phyloP scores from a whole-genome alignment of 30 jellyfish, hydroid and myxozoan species.

The Clytia hemisphaerica region DNA sequence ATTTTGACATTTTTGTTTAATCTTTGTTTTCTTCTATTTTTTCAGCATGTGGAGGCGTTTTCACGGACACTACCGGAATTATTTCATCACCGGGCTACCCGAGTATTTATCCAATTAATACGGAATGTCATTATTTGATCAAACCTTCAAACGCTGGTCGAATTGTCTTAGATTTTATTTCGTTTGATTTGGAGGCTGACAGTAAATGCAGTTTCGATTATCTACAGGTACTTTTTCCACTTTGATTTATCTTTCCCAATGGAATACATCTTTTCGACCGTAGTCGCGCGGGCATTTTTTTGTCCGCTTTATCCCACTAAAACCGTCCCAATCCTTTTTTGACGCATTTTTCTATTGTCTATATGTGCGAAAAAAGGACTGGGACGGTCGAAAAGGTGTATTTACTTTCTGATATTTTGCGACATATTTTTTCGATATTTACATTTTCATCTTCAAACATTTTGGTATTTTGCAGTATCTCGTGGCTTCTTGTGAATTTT shows the following conservation, averaged over 20 bases:
- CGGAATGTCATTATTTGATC: conserved; percentile 37
- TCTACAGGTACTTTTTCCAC: conserved; percentile 19
- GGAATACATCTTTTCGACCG: no score
- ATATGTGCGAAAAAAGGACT: no score
- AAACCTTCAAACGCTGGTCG: background rate
- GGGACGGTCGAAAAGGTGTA: no score
- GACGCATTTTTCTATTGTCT: background rate
- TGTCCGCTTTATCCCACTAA: no score
- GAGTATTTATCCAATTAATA: conserved; percentile 43
- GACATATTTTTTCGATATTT: no score
- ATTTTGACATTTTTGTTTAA: no score
- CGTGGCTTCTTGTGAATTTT: no score
- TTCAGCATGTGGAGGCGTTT: conserved; percentile 15
- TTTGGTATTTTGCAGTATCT: no score
- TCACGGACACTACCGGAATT: conserved; percentile 31
- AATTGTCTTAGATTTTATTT: conserved; percentile 32
- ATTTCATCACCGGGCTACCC: conserved; percentile 61
- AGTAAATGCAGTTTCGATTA: conserved; percentile 57
- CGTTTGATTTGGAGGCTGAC: conserved; percentile 62
- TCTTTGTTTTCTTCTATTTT: background rate
- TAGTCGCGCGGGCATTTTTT: no score
- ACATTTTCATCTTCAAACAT: no score
- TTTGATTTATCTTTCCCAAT: background rate
- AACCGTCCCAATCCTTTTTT: no score
- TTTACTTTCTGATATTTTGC: no score